Evolutionary conservation across 2,888 invertebrate species (phyloP).

Genomic region (Noctuana brunneofusca): DNA sequence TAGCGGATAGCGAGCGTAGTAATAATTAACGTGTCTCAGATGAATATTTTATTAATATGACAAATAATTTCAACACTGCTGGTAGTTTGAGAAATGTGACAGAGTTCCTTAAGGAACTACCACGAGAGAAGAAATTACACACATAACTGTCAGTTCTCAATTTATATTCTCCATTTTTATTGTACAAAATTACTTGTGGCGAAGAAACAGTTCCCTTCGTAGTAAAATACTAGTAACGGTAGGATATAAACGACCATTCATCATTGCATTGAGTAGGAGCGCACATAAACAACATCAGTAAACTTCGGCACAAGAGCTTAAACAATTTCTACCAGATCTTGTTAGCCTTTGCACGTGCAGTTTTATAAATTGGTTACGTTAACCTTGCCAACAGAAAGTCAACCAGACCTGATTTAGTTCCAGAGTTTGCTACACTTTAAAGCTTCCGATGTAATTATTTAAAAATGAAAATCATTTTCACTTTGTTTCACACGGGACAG

Average conservation of each 20-base stretch:
- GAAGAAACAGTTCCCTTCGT: background rate
- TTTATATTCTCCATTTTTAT: background rate
- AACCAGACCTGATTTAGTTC: constrained; percentile 12
- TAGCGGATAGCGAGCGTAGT: too few relatives aligned
- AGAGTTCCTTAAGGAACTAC: too few relatives aligned
- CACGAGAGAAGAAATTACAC: too few relatives aligned
- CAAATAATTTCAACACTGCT: too few relatives aligned
- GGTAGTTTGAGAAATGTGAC: too few relatives aligned
- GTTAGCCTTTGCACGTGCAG: constrained; percentile 32
- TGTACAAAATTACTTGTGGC: background rate
- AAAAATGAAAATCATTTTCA: too few relatives aligned
- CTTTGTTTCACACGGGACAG: too few relatives aligned
- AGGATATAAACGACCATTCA: constrained; percentile 3
- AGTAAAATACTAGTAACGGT: background rate
- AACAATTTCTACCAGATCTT: constrained; percentile 26
- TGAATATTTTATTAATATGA: too few relatives aligned
- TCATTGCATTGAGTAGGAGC: constrained; percentile 1
- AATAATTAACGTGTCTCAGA: too few relatives aligned
- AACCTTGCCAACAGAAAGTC: constrained; percentile 36
- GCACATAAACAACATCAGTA: constrained; percentile 3
- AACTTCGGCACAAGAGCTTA: constrained; percentile 15
- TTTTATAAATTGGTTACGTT: constrained; percentile 11
- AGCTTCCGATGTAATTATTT: background rate
- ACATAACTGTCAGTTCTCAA: too few relatives aligned
- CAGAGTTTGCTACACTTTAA: constrained; percentile 18